phyloP scores from a whole-genome alignment of 2,888 invertebrate species.

The Amiota communis region DNA sequence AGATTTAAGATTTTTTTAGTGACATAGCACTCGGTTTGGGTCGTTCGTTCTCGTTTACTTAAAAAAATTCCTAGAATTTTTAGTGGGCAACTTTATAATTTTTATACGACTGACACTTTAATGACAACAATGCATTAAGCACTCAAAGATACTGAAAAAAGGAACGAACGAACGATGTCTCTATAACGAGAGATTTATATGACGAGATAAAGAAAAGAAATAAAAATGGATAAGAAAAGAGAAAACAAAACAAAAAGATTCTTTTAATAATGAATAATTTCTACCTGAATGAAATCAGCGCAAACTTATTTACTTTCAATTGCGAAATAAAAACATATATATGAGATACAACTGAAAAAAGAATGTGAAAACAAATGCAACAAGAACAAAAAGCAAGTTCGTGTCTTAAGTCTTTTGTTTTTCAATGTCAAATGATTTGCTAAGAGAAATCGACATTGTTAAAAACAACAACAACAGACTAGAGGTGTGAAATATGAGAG shows the following conservation, averaged over 20 bases:
- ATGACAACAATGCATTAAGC: slow-evolving; percentile 26
- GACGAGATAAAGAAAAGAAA: background rate
- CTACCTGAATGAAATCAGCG: slow-evolving; percentile 21
- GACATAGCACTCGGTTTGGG: background rate
- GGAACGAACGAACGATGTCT: slow-evolving; percentile 9
- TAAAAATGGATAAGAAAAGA: background rate
- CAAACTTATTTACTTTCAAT: slow-evolving; percentile 24
- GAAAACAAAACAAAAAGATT: background rate
- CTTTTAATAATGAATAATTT: slow-evolving; percentile 25
- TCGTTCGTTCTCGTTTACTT: background rate
- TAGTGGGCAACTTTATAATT: slow-evolving; percentile 27
- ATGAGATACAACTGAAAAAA: background rate
- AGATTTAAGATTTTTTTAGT: slow-evolving; percentile 8
- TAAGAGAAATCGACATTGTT: background rate
- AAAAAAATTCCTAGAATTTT: slow-evolving; percentile 30
- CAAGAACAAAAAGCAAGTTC: slow-evolving; percentile 16
- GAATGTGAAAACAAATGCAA: background rate
- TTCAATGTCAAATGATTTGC: slow-evolving; percentile 25
- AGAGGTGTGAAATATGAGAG: slow-evolving; percentile 18
- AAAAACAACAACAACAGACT: background rate
- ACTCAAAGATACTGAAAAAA: background rate
- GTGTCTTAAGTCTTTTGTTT: slow-evolving; percentile 29
- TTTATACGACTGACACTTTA: slow-evolving; percentile 27
- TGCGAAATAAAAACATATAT: slow-evolving; percentile 8
- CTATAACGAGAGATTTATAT: slow-evolving; percentile 1